Evolutionary conservation across 1,140 invertebrate species (phyloP).

Genomic region (Oryctes rhinoceros): DNA sequence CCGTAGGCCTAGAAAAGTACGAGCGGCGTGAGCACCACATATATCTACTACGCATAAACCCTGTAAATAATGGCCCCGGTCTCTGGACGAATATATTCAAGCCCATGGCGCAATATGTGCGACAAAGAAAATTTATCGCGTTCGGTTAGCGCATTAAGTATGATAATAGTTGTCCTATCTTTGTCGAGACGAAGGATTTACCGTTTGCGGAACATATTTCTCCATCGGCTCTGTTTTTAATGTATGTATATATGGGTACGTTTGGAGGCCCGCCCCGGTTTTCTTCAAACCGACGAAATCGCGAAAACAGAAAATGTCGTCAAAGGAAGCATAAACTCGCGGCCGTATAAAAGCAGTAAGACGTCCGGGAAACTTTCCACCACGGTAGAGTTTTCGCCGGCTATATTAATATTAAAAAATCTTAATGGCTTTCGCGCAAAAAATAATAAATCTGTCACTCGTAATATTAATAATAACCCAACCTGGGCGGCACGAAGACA

Average conservation of each 20-base stretch:
- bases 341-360: not conserved
- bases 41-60: not conserved
- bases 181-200: constrained; percentile 4
- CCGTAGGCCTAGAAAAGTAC: not conserved
- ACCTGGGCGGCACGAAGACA: not conserved
- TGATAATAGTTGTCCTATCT: constrained; percentile 18
- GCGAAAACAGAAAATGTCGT: not conserved
- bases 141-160: constrained; percentile 18
- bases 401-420: constrained; percentile 30
- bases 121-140: constrained; percentile 15
- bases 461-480: constrained; percentile 17
- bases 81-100: not conserved
- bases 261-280: no score
- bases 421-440: constrained; percentile 10
- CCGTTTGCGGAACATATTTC: not conserved
- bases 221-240: not conserved
- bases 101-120: not conserved
- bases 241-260: not conserved
- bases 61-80: constrained; percentile 9
- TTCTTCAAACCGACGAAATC: not conserved
- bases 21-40: not conserved
- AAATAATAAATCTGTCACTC: constrained; percentile 35
- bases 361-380: not conserved
- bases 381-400: not conserved
- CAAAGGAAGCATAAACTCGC: not conserved